Evolutionary conservation across 2,797 vertebrate species (phyloP), one percentile per base, ranked within the genome.

Genomic region (Thunnus albacares): DNA sequence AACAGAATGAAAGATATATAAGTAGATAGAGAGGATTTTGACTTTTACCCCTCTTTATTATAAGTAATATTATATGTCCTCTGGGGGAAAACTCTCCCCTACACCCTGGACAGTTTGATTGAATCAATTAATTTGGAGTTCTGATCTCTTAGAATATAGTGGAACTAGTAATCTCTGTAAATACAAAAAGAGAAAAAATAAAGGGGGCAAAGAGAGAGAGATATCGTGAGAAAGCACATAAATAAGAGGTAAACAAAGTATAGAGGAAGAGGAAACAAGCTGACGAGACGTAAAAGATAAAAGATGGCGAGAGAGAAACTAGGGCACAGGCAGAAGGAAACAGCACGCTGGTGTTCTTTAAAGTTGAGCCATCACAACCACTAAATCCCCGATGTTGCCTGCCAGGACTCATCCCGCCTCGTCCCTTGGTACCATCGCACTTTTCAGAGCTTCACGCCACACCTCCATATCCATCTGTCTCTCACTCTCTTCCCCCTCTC

Each of bases 341-440:
- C 20, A 4, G 79, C 60, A 20, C 1, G 20, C 59, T 20, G 82
- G 58, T 65, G 75, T 83, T 90, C 82, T 92, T 90, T 89, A 83
- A 87, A 92, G 88, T 85, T 77, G 82, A 91, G 87, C 87, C 90
- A 84, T 90, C 84, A 49, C 69, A 63, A 71, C 69, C 76, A 68
- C 82, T 67, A 64, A 78, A 81, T 82, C 87, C 87, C 81, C 5
- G 4, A 51, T 26, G 43, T 63, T 22, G 75, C 59, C 79, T 90
- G 86, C 86, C 82, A 89, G 83, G 59, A 81, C 79, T 86, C 77
- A 47, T 79, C 79, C 81, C 12, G 57, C 64, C 61, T 64, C 18
- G 6, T 81, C 77, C 73, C 81, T 66, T 20, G 73, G 80, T 57
- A n/a, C 66, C 70, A 28, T 26, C 20, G 4, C 62, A 89, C 77